A percentile compares a stretch with the other conserved stretches of the same genome.
phyloP scores from a whole-genome alignment of 2,113 vertebrate genomes.

The Ornithorhynchus anatinus region DNA sequence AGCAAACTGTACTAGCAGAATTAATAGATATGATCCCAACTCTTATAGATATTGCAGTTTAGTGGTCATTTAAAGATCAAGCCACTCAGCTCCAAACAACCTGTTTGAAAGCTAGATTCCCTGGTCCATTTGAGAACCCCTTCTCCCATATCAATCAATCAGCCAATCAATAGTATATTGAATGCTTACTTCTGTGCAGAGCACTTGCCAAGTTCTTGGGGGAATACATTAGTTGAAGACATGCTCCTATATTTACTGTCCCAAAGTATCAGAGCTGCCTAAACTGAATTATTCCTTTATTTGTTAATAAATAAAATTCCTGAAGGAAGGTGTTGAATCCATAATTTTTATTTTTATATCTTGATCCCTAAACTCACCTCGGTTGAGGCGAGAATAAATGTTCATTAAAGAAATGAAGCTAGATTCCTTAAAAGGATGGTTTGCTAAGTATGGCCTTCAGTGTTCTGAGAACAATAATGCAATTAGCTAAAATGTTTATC shows the following conservation, averaged over 20 bases:
- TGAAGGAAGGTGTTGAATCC: constrained; percentile 34
- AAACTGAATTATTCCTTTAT: too few species aligned
- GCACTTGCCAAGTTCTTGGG: too few species aligned
- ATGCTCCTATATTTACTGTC: too few species aligned
- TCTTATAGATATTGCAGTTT: too few species aligned
- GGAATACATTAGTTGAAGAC: too few species aligned
- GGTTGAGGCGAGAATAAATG: constrained; percentile 36
- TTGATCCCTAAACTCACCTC: constrained; percentile 45
- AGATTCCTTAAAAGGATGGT: constrained; percentile 49
- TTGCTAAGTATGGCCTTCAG: constrained; percentile 60
- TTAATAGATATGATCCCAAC: too few species aligned
- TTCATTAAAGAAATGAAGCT: constrained; percentile 52
- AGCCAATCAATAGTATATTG: too few species aligned
- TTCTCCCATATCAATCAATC: too few species aligned
- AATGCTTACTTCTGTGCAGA: too few species aligned
- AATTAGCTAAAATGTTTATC: constrained; percentile 72
- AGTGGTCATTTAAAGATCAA: too few species aligned
- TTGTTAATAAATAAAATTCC: background rate
- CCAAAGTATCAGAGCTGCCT: too few species aligned
- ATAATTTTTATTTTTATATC: constrained; percentile 25
- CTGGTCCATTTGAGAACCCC: constrained; percentile 28
- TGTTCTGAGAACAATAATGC: constrained; percentile 67
- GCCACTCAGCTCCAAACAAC: rapidly evolving
- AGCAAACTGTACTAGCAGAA: too few species aligned
- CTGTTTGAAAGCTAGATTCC: constrained; percentile 36